A percentile compares a stretch with the other conserved stretches of the same genome.
These are phyloP conservation scores for Chaetogeoica ovagalla DNA, from an alignment of 2,888 invertebrate genomes.

Conservation along the genomic window DNA sequence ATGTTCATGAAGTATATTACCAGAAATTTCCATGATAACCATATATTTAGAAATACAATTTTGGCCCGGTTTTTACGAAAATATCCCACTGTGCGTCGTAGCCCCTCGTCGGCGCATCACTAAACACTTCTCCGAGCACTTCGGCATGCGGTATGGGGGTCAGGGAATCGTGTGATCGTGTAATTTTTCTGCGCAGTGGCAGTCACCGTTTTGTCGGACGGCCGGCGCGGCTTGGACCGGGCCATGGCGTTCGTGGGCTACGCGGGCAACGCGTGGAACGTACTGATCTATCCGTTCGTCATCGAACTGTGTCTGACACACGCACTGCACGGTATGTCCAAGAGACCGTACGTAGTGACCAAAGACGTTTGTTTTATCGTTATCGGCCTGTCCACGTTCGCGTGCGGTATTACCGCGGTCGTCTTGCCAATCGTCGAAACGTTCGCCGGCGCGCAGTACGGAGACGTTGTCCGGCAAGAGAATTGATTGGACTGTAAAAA, in stretches of 20 bases:
- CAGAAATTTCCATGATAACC: too few species aligned
- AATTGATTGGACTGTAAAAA: too few species aligned
- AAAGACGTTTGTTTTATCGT: constrained; percentile 8
- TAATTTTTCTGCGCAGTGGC: neutral
- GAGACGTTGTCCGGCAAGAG: too few species aligned
- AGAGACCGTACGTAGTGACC: neutral
- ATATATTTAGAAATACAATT: too few species aligned
- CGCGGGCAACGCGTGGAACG: constrained; percentile 16
- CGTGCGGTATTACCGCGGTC: neutral
- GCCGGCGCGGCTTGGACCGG: neutral
- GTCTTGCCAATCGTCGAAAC: neutral
- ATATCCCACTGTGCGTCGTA: too few species aligned
- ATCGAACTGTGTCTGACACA: constrained; percentile 22
- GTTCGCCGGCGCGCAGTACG: too few species aligned
- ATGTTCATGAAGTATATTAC: too few species aligned
- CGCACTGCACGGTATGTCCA: neutral
- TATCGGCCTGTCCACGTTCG: neutral
- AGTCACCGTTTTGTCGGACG: neutral
- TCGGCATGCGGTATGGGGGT: too few species aligned
- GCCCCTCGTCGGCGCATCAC: too few species aligned
- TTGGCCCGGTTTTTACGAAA: too few species aligned
- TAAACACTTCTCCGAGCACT: too few species aligned
- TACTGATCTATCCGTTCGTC: constrained; percentile 9
- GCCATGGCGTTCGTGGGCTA: neutral
- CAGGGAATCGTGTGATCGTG: too few species aligned